Percentiles rank a stretch among this genome's conserved stretches.
Evolutionary conservation across 1,140 invertebrate species (phyloP).

Genomic region (Aphis gossypii): DNA sequence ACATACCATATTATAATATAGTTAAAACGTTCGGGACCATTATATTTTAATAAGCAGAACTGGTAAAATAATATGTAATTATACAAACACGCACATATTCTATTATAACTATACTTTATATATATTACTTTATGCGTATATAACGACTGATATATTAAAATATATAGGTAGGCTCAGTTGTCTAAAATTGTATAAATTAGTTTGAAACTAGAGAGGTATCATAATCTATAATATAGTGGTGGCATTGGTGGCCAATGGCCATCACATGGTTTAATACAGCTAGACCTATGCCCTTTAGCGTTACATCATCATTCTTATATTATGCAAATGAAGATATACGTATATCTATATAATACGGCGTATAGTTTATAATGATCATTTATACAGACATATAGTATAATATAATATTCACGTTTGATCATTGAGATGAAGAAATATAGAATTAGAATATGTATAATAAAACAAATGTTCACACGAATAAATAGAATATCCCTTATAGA

Average conservation of each 20-base stretch:
- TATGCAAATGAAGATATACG: neutral
- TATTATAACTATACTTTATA: neutral
- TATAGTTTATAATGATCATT: neutral
- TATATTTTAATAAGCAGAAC: neutral
- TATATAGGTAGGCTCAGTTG: neutral
- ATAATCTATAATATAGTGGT: neutral
- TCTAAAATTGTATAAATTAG: constrained; percentile 7
- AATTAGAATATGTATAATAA: neutral
- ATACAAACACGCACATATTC: neutral
- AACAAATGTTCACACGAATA: neutral
- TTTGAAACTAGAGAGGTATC: neutral
- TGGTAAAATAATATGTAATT: neutral
- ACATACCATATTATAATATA: neutral
- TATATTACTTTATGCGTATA: neutral
- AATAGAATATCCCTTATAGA: neutral
- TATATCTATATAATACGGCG: neutral
- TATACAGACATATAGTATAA: too few relatives aligned
- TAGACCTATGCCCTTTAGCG: neutral
- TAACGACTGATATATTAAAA: constrained; percentile 10
- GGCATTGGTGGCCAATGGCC: too few relatives aligned
- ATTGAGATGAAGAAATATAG: neutral
- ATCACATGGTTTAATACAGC: neutral
- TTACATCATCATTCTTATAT: neutral
- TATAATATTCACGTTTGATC: neutral
- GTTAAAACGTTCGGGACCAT: neutral